Conservation (phyloP, 2,113 vertebrate species). For the Ginglymostoma cirratum region DNA sequence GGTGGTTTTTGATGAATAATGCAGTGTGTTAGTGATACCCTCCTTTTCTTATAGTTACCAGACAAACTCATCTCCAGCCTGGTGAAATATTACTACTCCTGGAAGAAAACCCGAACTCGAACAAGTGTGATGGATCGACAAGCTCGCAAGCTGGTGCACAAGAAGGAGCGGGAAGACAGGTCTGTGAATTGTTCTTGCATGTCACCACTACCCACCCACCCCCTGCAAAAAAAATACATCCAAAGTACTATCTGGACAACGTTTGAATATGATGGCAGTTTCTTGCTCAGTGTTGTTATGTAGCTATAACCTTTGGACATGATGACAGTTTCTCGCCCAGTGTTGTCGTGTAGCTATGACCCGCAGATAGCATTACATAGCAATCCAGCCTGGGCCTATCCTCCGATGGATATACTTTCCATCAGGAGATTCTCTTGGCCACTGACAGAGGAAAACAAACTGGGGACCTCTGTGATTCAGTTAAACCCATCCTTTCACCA, state of each 20-base stretch:
- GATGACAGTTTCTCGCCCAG: not conserved
- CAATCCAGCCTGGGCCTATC: not conserved
- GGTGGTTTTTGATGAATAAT: not conserved
- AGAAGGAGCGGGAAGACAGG: constrained; percentile 81
- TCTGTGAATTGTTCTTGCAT: constrained; percentile 37
- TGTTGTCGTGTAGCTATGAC: not conserved
- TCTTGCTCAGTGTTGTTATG: not conserved
- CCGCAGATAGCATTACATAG: too few relatives aligned
- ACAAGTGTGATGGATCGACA: constrained; percentile 88
- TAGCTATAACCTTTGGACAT: not conserved
- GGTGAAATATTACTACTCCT: constrained; percentile 87
- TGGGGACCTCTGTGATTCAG: not conserved
- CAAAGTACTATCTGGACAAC: not conserved
- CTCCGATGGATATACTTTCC: not conserved
- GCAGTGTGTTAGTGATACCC: not conserved
- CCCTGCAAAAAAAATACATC: too few relatives aligned
- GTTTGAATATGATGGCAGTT: not conserved
- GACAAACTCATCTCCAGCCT: constrained; percentile 82
- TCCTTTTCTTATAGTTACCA: constrained; percentile 56
- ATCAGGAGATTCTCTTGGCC: not conserved
- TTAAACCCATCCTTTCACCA: not conserved
- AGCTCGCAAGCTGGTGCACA: constrained; percentile 72
- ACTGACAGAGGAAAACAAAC: not conserved
- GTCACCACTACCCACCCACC: not conserved
- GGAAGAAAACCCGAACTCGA: constrained; percentile 82